These are phyloP conservation scores for Ditylenchus weischeri DNA, from an alignment of 2,888 invertebrate genomes.

Conservation along the genomic window DNA sequence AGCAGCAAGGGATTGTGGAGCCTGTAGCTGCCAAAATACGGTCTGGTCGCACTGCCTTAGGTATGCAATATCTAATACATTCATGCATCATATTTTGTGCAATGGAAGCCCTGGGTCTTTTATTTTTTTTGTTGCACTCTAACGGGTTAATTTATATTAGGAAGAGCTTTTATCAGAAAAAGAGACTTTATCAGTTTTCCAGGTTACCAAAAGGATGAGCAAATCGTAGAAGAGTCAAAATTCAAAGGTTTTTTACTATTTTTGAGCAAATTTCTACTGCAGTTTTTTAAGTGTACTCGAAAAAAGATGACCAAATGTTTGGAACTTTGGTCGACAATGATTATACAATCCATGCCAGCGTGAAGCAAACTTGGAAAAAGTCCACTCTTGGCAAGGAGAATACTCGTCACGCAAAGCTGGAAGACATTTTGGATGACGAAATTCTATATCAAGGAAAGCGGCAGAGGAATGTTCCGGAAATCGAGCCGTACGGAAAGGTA, in stretches of 20 bases:
- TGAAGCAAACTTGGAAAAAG: slow-evolving; percentile 36
- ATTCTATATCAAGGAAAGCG: neutral
- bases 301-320: neutral
- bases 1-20: slow-evolving; percentile 87
- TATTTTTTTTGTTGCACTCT: no score
- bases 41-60: slow-evolving; percentile 88
- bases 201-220: slow-evolving; percentile 59
- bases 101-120: no score
- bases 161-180: no score
- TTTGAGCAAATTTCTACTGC: neutral
- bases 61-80: neutral
- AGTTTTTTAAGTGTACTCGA: no score
- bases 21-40: slow-evolving; percentile 89
- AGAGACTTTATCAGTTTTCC: no score
- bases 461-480: neutral
- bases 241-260: slow-evolving; percentile 43
- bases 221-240: slow-evolving; percentile 44
- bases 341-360: no score
- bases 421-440: slow-evolving; percentile 59
- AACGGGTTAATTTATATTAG: no score
- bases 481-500: neutral
- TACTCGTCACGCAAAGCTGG: slow-evolving; percentile 61
- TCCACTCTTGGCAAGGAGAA: slow-evolving; percentile 30
- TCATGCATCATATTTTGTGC: no score
- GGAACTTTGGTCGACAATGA: no score